Evolutionary conservation across 1,140 invertebrate genomes (phyloP).

Genomic region (Anoplophora glabripennis): DNA sequence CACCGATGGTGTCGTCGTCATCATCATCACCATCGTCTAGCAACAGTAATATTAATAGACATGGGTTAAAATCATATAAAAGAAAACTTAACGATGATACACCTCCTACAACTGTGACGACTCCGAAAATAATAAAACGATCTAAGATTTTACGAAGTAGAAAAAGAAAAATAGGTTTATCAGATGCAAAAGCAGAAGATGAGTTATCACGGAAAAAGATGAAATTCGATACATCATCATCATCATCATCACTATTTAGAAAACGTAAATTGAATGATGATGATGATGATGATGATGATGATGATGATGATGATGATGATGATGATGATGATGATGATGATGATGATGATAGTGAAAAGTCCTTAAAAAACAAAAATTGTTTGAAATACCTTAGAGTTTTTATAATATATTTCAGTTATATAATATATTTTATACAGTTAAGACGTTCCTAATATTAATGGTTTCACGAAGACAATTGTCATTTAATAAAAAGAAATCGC

Average conservation of each 20-base stretch:
- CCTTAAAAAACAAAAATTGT: not conserved
- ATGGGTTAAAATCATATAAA: too few species aligned
- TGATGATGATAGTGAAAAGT: not conserved
- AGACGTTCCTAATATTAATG: not conserved
- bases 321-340: not conserved
- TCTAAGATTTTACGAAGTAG: too few species aligned
- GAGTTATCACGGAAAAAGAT: not conserved
- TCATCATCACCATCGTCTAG: too few species aligned
- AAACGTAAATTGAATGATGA: not conserved
- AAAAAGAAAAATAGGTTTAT: too few species aligned
- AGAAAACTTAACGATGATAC: too few species aligned
- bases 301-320: not conserved
- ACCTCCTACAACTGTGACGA: too few species aligned
- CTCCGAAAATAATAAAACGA: too few species aligned
- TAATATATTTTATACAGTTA: not conserved
- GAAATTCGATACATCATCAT: not conserved
- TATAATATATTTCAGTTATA: not conserved
- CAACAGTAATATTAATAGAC: not conserved
- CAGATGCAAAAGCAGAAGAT: too few species aligned
- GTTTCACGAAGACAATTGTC: not conserved
- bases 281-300: not conserved
- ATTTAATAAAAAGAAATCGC: conserved; percentile 8
- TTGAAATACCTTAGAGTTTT: not conserved
- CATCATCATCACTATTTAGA: not conserved
- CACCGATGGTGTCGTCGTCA: too few species aligned